Evolutionary conservation across 2,797 vertebrate genomes (phyloP).

Genomic region (Helarctos malayanus): DNA sequence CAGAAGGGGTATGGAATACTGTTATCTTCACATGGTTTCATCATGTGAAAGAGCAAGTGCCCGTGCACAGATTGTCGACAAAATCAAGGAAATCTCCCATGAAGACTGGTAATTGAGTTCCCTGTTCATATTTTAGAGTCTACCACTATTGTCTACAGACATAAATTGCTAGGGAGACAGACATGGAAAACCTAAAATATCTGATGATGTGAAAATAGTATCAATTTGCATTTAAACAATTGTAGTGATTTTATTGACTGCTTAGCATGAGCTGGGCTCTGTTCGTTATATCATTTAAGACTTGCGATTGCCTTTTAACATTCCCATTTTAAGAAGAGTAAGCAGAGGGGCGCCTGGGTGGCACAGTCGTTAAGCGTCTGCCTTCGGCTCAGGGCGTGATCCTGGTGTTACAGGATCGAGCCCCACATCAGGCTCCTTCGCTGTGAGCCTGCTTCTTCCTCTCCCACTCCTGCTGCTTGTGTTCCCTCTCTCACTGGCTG

Average conservation of each 20-base stretch:
- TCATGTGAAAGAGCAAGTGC: background rate
- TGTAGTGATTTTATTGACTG: background rate
- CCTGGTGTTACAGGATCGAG: too few relatives aligned
- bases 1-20: background rate
- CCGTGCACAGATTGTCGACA: background rate
- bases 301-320: background rate
- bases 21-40: background rate
- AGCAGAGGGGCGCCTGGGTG: background rate
- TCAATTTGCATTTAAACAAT: background rate
- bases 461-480: too few relatives aligned
- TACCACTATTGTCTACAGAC: background rate
- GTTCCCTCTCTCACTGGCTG: too few relatives aligned
- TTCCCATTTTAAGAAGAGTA: background rate
- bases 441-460: too few relatives aligned
- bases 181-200: background rate
- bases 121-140: background rate
- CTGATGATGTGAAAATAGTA: background rate
- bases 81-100: constrained; percentile 3
- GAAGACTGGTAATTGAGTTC: background rate
- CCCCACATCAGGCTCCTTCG: too few relatives aligned
- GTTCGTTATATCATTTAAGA: constrained; percentile 1
- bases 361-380: too few relatives aligned
- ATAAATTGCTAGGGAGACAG: background rate
- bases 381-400: too few relatives aligned
- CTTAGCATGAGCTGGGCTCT: background rate